Evolutionary conservation across 2,888 invertebrate species (phyloP), one percentile per base, ranked within the genome.

Genomic region (Phymatocera aterrima): DNA sequence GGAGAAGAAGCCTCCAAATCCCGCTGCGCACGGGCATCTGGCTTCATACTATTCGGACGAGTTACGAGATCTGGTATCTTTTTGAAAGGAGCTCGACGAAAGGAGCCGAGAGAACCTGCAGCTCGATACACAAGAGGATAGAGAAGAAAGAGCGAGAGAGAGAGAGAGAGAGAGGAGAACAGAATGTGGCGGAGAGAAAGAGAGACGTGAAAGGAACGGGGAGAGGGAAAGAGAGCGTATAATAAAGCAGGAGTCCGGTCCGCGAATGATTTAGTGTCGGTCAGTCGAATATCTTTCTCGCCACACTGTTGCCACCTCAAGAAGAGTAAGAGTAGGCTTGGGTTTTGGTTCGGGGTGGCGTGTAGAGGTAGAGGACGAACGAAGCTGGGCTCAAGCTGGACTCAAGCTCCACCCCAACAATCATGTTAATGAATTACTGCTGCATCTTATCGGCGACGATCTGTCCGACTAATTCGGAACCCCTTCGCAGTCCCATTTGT

Each of bases 231-330:
- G 84, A 85, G 80, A 78, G 81, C 74, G 80, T 83, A 85, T 85
- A 87, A 87, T 87, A 87, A 87, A 85, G 88, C 87, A 81, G 85
- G 83, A 87, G 87, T 87, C 88, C 83, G 80, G 40, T 75, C 82
- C 83, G 83, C 84, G 85, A 87, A 88, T 88, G 88, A 88, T 88
- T 88, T 88, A 88, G 85, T 84, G 85, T 83, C 85, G 84, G 84
- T 83, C 83, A 84, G 83, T 85, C 85, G 85, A 88, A 88, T 88
- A 88, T 87, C 87, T 88, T 88, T 87, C 87, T 88, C 85, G 87
- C 85, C 87, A 88, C 87, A 85, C 86, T 86, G 87, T 88, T 87
- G 86, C 88, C 87, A 87, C 86, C 87, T 87, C 85, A 83, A 57
- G 24, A 37, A n/a, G n/a, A n/a, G n/a, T n/a, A n/a, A n/a, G n/a